Evolutionary conservation across 23 tunicate species (phyloP).

Genomic region (Halocynthia aurantium): DNA sequence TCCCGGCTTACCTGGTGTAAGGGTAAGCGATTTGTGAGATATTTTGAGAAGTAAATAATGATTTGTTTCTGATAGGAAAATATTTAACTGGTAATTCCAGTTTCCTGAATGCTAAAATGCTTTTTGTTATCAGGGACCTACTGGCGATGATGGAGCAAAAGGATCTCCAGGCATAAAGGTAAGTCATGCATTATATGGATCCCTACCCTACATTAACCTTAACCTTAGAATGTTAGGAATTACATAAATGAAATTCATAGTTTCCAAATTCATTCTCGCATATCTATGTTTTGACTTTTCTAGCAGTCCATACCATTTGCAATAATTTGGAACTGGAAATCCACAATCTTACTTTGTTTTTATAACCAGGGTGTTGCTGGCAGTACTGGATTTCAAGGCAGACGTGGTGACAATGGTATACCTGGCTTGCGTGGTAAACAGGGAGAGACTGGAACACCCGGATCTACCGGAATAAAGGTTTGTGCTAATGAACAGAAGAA

Average conservation of each 20-base stretch:
- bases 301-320: too few relatives aligned
- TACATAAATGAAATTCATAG: too few relatives aligned
- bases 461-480: conserved; percentile 12
- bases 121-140: background rate
- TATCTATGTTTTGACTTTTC: too few relatives aligned
- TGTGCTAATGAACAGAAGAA: background rate
- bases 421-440: conserved; percentile 8
- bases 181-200: background rate
- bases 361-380: too few relatives aligned
- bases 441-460: conserved; percentile 6
- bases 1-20: background rate
- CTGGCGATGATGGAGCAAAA: background rate
- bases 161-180: background rate
- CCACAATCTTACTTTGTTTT: too few relatives aligned
- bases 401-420: background rate
- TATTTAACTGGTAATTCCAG: background rate
- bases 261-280: too few relatives aligned
- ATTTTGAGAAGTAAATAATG: background rate
- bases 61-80: background rate
- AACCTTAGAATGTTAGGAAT: background rate
- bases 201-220: background rate
- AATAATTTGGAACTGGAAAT: too few relatives aligned
- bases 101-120: too few relatives aligned
- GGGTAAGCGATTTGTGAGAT: background rate
- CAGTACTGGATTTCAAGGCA: too few relatives aligned